Evolutionary conservation across 2,113 vertebrate species (phyloP), one percentile per base, ranked within the genome.

Genomic region (Brachyistius frenatus): DNA sequence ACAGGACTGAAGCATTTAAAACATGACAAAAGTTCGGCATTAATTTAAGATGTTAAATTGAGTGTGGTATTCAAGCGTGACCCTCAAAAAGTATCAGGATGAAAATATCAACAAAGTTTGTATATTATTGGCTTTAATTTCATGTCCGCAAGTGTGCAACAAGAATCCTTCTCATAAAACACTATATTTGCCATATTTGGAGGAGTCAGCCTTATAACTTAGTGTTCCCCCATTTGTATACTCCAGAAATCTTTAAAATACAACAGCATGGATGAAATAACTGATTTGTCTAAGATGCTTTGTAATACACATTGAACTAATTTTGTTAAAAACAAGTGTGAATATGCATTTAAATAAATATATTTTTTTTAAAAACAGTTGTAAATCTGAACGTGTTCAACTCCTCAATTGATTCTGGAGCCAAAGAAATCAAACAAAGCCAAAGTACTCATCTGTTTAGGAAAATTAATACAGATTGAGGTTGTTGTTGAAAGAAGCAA

Each of bases 1-100:
- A 62, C 7, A 0, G 31, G 41, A 55, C 30, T 61, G 55, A 53
- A 73, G 58, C 16, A 30, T 74, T 70, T 46, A 67, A 55, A 74
- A 47, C 39, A 31, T 30, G 23, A 58, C 5, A 23, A 16, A 54
- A 56, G 60, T 53, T 60, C 33, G 70, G 72, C 62, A 61, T 31
- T 75, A 32, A 1, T 8, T 2, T 37, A 5, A 61, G 33, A 58
- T 64, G 16, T 70, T 55, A 55, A 69, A 63, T 68, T 16, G 31
- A 73, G 61, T 50, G 50, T 49, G 37, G 10, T n/a, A 15, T 39
- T 66, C 50, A 63, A 68, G 16, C 15, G 16, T 7, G 31, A 10
- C 50, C 30, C 39, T 44, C 2, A 33, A 35, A 46, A 36, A n/a
- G 16, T 50, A 11, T 46, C 7, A 47, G 56, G 16, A n/a, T 46